phyloP scores from a whole-genome alignment of 1,140 invertebrate genomes.

The Sycophaga agraensis region DNA sequence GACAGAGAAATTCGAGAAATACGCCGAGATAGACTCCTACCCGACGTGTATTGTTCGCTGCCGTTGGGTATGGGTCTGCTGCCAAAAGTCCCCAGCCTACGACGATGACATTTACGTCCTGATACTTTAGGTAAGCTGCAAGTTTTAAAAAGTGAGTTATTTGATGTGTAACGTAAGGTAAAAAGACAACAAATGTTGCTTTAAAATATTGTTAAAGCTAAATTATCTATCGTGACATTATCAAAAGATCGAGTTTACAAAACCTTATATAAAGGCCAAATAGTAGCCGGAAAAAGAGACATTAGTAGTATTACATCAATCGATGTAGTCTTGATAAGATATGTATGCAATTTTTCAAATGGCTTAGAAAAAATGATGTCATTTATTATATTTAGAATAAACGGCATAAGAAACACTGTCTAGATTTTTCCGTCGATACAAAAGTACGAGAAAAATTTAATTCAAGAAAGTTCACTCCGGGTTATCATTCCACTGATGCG shows the following conservation, averaged over 20 bases:
- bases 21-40: slow-evolving; percentile 48
- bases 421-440: slow-evolving; percentile 21
- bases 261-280: too few relatives aligned
- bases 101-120: slow-evolving; percentile 66
- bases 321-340: too few relatives aligned
- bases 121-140: slow-evolving; percentile 61
- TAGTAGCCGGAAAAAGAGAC: too few relatives aligned
- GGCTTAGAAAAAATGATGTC: slow-evolving; percentile 20
- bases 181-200: too few relatives aligned
- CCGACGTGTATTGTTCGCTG: slow-evolving; percentile 46
- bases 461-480: slow-evolving; percentile 21
- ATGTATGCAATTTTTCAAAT: too few relatives aligned
- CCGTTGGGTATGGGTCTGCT: slow-evolving; percentile 46
- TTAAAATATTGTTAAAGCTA: too few relatives aligned
- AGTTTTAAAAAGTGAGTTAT: too few relatives aligned
- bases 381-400: slow-evolving; percentile 18
- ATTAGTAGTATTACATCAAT: too few relatives aligned
- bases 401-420: background rate
- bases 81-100: slow-evolving; percentile 67
- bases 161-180: too few relatives aligned
- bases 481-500: slow-evolving; percentile 28
- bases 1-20: slow-evolving; percentile 46
- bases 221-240: too few relatives aligned
- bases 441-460: slow-evolving; percentile 25
- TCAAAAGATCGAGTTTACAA: too few relatives aligned